phyloP scores from a whole-genome alignment of 2,113 vertebrate genomes.

The Tupaia chinensis region DNA sequence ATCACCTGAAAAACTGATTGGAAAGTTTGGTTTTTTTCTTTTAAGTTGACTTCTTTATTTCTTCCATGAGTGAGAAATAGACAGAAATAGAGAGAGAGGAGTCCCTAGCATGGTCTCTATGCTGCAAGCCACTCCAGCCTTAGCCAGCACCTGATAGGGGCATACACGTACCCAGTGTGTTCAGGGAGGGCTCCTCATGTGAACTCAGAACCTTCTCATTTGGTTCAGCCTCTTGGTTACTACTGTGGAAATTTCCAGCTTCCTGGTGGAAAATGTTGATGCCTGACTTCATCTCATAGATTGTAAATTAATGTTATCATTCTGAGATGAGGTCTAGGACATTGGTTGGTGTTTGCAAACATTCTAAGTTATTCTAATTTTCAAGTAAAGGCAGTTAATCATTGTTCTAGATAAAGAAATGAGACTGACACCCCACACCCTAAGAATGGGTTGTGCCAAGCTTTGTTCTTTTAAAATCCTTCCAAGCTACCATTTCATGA shows the following conservation, averaged over 20 bases:
- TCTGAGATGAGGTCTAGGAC: neutral
- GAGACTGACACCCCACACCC: neutral
- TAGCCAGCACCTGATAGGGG: too few species aligned
- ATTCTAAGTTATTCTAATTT: neutral
- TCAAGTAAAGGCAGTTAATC: neutral
- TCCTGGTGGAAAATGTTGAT: neutral
- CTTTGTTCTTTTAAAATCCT: neutral
- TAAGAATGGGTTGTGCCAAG: neutral
- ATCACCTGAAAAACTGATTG: neutral
- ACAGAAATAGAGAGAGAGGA: too few species aligned
- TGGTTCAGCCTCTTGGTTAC: too few species aligned
- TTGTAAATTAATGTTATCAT: slow-evolving; percentile 5
- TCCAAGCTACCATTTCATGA: slow-evolving; percentile 6
- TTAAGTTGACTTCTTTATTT: too few species aligned
- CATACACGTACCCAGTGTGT: too few species aligned
- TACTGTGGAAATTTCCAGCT: too few species aligned
- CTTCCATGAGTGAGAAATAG: too few species aligned
- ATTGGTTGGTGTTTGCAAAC: neutral
- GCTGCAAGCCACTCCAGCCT: too few species aligned
- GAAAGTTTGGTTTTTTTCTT: too few species aligned
- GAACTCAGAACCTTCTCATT: too few species aligned
- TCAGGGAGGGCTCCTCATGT: too few species aligned
- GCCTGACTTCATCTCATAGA: neutral
- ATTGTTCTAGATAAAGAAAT: neutral
- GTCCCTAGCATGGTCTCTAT: too few species aligned